Base-by-base conservation (phyloP, 2,888 invertebrate species). In the Alcis repandata region DNA sequence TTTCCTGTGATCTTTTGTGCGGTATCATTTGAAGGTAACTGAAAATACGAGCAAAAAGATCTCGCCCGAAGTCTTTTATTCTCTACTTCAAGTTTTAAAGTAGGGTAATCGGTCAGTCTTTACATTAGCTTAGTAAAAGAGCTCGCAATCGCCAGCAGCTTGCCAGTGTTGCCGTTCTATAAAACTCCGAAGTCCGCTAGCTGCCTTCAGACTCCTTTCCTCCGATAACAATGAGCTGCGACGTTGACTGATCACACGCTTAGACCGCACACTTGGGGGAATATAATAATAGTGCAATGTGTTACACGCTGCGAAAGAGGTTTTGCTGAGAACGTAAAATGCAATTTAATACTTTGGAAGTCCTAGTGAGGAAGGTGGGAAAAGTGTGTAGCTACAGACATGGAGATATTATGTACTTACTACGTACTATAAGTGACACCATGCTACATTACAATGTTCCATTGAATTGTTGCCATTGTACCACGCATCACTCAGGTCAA, bases 161-260 rank as follows among this genome's bases (percentile, higher is more conserved):
- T 68, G 69, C 62, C 70, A 69, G 67, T 65, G 74, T 79, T 48
- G 9, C 40, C 53, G 43, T 84, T 85, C 86, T 85, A 86, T 84
- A 83, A 85, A 85, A 87, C 85, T 86, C 73, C 74, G 40, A 65
- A 68, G 67, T 57, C 36, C 22, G 33, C 32, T 41, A 70, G 76
- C 72, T 74, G 79, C 80, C 76, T 71, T 77, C 85, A 85, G 85
- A 82, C 83, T 86, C 84, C 82, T 87, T 88, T 88, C 83, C 79
- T 79, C 74, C 73, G 82, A 79, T 88, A 89, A 90, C 90, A 90
- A 90, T 89, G 85, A 80, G 80, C 62, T 64, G 70, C 70, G 90
- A 90, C 90, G 79, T 85, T 89, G 91, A 90, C 84, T 76, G 88
- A 90, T 90, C 82, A 81, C 79, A 53, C 62, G 62, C 52, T 59